Evolutionary conservation across 1,140 invertebrate genomes (phyloP).

Genomic region (Trachelipus rathkii): DNA sequence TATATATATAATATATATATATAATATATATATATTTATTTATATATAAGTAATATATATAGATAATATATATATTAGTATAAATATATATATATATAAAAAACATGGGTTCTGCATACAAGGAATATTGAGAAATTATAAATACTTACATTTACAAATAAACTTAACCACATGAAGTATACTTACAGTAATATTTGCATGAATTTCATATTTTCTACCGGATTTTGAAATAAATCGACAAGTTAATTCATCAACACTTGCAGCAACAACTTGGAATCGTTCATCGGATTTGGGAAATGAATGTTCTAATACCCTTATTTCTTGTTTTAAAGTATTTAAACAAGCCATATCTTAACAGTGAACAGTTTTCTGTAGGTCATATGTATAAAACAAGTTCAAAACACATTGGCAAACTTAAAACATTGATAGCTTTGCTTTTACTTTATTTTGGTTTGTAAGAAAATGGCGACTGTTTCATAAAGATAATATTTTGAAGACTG

Average conservation of each 20-base stretch:
- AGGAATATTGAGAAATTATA: no score
- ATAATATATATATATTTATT: no score
- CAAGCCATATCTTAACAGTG: slow-evolving; percentile 72
- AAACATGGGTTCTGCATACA: no score
- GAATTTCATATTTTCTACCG: slow-evolving; percentile 92
- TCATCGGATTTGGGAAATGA: slow-evolving; percentile 93
- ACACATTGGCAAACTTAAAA: neutral
- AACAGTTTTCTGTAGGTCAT: neutral
- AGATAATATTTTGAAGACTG: neutral
- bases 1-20: no score
- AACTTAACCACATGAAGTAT: neutral
- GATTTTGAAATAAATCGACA: slow-evolving; percentile 92
- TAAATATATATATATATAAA: no score
- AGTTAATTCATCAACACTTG: slow-evolving; percentile 95
- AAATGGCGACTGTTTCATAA: slow-evolving; percentile 4
- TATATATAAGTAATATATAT: no score
- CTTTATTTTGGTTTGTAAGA: slow-evolving; percentile 11
- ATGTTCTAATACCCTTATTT: slow-evolving; percentile 92
- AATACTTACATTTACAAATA: slow-evolving; percentile 3
- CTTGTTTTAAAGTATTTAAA: slow-evolving; percentile 93
- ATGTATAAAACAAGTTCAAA: neutral
- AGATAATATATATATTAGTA: no score
- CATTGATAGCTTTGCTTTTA: neutral
- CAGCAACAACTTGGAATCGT: slow-evolving; percentile 92
- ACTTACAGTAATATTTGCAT: slow-evolving; percentile 94